Evolutionary conservation across 64 coral and sea anemone genomes (phyloP).

Genomic region (Platygyra sinensis): DNA sequence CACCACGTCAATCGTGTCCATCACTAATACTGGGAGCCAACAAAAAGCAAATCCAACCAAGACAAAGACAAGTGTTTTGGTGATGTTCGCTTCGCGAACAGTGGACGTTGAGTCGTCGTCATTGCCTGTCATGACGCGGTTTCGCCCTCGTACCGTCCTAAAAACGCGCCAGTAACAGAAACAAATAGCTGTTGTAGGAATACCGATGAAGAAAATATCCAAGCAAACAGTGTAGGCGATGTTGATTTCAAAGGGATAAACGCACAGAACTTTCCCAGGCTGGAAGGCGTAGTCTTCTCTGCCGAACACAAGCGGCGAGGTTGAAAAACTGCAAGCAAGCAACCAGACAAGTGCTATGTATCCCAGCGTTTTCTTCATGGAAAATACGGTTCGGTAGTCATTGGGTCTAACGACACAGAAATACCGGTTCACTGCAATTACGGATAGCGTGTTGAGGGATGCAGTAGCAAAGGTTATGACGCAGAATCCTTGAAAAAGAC

Average conservation of each 20-base stretch:
- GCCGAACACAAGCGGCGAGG: neutral
- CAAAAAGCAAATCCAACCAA: slow-evolving; percentile 43
- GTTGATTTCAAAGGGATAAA: slow-evolving; percentile 53
- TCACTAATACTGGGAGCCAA: slow-evolving; percentile 55
- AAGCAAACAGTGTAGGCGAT: slow-evolving; percentile 11
- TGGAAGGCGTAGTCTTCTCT: slow-evolving; percentile 12
- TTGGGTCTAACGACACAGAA: slow-evolving; percentile 87
- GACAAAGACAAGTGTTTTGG: slow-evolving; percentile 13
- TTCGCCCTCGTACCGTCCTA: slow-evolving; percentile 1
- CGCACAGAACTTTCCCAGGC: slow-evolving; percentile 39
- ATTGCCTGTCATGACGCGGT: neutral
- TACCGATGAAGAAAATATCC: slow-evolving; percentile 3
- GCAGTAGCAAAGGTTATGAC: slow-evolving; percentile 62
- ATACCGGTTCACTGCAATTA: slow-evolving; percentile 85
- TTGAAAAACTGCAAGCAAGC: neutral
- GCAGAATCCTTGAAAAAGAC: slow-evolving; percentile 74
- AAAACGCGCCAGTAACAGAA: slow-evolving; percentile 58
- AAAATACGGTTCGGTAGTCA: slow-evolving; percentile 71
- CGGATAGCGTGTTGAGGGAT: slow-evolving; percentile 66
- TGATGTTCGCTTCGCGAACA: slow-evolving; percentile 39
- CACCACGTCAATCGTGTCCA: slow-evolving; percentile 31
- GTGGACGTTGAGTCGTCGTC: neutral
- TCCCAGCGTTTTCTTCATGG: slow-evolving; percentile 40
- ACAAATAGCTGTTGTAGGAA: slow-evolving; percentile 25
- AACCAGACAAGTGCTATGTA: slow-evolving; percentile 41